Evolutionary conservation across 2,113 vertebrate species (phyloP).

Genomic region (Telmatochromis sp.): DNA sequence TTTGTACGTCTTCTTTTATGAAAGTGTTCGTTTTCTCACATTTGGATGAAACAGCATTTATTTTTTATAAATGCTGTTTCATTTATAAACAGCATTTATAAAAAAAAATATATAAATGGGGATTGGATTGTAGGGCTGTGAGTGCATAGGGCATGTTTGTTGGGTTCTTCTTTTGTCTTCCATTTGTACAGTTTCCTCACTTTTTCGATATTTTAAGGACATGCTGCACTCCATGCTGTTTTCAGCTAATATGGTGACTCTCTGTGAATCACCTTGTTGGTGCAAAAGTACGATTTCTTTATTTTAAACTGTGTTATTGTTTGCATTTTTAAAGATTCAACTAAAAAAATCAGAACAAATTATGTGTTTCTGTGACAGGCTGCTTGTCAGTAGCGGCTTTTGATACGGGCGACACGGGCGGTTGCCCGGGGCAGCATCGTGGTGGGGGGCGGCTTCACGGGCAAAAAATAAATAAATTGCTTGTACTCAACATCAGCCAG

Average conservation of each 20-base stretch:
- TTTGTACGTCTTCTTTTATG: not conserved
- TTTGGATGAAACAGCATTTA: not conserved
- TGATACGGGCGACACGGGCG: not conserved
- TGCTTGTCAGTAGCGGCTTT: not conserved
- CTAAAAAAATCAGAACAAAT: not conserved
- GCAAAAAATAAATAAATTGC: not conserved
- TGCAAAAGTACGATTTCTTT: not conserved
- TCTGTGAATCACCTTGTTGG: not conserved
- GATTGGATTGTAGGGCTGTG: not conserved
- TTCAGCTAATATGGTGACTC: not conserved
- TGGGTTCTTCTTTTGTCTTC: not conserved
- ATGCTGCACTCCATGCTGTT: not conserved
- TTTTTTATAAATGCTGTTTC: not conserved
- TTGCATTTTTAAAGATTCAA: not conserved
- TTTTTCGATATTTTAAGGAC: not conserved
- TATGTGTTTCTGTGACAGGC: not conserved
- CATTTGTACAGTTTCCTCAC: not conserved
- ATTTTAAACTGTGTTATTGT: not conserved
- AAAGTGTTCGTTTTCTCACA: not conserved
- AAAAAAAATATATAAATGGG: not conserved
- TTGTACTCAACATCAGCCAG: not conserved
- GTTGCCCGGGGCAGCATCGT: not conserved
- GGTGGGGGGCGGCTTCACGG: not conserved
- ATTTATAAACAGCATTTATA: not conserved
- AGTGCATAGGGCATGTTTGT: not conserved